phyloP scores from a whole-genome alignment of 2,113 vertebrate species.

The Embiotoca jacksoni region DNA sequence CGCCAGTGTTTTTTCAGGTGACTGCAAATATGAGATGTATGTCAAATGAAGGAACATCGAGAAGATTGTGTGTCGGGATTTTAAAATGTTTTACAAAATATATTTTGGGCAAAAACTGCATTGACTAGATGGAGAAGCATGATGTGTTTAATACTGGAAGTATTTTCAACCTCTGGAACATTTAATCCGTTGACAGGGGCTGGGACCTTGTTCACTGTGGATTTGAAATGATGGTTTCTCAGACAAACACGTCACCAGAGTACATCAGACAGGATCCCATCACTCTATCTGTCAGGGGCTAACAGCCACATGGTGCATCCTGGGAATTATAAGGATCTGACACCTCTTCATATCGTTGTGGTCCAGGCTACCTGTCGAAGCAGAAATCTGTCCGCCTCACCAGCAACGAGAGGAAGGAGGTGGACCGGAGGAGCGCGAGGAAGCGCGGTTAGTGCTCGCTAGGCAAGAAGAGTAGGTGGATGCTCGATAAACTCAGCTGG shows the following conservation, averaged over 20 bases:
- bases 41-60: slow-evolving; percentile 2
- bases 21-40: slow-evolving; percentile 22
- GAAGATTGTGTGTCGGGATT: neutral
- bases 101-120: neutral
- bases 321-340: slow-evolving; percentile 32
- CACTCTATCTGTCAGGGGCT: slow-evolving; percentile 43
- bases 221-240: slow-evolving; percentile 39
- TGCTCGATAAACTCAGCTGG: slow-evolving; percentile 62
- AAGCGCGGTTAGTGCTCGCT: slow-evolving; percentile 43
- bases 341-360: slow-evolving; percentile 26
- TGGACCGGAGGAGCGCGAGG: slow-evolving; percentile 14
- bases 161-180: slow-evolving; percentile 5
- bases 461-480: slow-evolving; percentile 51
- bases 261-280: slow-evolving; percentile 25
- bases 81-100: neutral
- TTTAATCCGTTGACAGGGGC: neutral
- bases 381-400: slow-evolving; percentile 47
- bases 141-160: neutral
- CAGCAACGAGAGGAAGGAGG: slow-evolving; percentile 3
- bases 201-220: slow-evolving; percentile 9
- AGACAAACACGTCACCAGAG: slow-evolving; percentile 51
- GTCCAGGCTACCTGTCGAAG: slow-evolving; percentile 41
- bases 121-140: neutral
- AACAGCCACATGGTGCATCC: slow-evolving; percentile 33
- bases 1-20: slow-evolving; percentile 36